Evolutionary conservation across 1,140 invertebrate species (phyloP), one percentile per base, ranked within the genome.

Genomic region (Drosophila albomicans): DNA sequence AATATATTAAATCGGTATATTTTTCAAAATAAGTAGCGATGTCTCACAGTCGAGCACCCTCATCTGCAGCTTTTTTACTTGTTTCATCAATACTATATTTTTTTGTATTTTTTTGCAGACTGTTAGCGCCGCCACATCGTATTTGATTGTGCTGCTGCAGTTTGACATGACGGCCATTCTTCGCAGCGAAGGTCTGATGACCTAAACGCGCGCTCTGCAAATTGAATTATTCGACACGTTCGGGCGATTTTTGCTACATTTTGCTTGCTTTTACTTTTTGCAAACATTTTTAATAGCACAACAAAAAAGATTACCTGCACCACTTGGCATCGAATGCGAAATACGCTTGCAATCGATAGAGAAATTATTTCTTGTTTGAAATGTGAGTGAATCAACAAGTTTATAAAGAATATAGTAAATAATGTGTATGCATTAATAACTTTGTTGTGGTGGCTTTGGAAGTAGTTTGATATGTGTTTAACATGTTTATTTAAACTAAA

Each of bases 61-160:
- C 20, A 3, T 0, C 20, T 25, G 20, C 0, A 25, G 20, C 20
- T 25, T 66, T 13, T 15, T 1, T 3, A 48, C 20, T 54, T 41
- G 20, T 58, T 48, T 0, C 7, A 11, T 25, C 20, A 25, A 25
- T 25, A 25, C 0, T 25, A 38, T 38, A 8, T 38, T 15, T 15
- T 25, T 54, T 11, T 32, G n/a, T 69, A 3, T 52, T 57, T 63
- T 41, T 58, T 82, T 91, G 1, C 61, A 92, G 92, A 91, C 92
- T 52, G 87, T 93, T 1, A 92, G 91, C 56, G 92, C 92, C 8
- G 92, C 92, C 51, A 93, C 92, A 10, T 93, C 92, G 5, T 93
- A 93, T 66, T 77, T 93, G 41, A 92, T 93, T 76, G 92, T 93
- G 43, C 62, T 93, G 78, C 75, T 93, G 61, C 92, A 93, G 61